A percentile compares a stretch with the other conserved stretches of the same genome.
phyloP scores from a whole-genome alignment of 2,113 vertebrate species.

The Lophotis ruficrista region DNA sequence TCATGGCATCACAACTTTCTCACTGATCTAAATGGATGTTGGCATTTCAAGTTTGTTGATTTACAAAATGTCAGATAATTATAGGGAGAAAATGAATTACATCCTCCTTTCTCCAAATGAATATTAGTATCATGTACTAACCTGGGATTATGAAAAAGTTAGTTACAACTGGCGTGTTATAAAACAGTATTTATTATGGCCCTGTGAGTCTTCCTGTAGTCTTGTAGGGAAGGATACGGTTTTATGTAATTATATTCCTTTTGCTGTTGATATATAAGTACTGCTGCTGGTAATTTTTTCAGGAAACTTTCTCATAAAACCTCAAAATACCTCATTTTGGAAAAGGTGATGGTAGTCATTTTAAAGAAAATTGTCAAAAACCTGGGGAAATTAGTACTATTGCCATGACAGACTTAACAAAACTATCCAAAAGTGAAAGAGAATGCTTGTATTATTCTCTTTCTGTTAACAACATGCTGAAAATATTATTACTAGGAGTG shows the following conservation, averaged over 20 bases:
- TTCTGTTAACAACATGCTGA: neutral
- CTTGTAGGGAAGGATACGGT: neutral
- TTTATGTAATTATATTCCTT: neutral
- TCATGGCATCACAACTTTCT: constrained; percentile 21
- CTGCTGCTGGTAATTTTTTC: neutral
- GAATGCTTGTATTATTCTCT: neutral
- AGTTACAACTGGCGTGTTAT: neutral
- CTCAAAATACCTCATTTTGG: neutral
- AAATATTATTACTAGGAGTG: neutral
- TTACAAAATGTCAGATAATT: constrained; percentile 63
- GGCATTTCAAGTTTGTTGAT: constrained; percentile 64
- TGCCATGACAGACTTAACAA: neutral
- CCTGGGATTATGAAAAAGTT: constrained; percentile 14
- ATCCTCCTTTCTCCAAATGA: neutral
- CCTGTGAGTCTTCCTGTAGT: neutral
- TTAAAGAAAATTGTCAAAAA: neutral
- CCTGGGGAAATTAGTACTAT: neutral
- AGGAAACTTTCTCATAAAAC: neutral
- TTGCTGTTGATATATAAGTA: neutral
- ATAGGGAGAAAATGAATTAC: constrained; percentile 35
- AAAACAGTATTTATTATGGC: neutral
- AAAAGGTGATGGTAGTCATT: neutral
- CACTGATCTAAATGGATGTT: constrained; percentile 58
- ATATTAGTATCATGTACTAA: neutral
- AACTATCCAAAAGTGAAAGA: neutral